Percentiles rank a stretch among this genome's conserved stretches.
These are phyloP conservation scores for Drosophila koepferae DNA, from an alignment of 2,888 invertebrate species.

Conservation along the genomic window DNA sequence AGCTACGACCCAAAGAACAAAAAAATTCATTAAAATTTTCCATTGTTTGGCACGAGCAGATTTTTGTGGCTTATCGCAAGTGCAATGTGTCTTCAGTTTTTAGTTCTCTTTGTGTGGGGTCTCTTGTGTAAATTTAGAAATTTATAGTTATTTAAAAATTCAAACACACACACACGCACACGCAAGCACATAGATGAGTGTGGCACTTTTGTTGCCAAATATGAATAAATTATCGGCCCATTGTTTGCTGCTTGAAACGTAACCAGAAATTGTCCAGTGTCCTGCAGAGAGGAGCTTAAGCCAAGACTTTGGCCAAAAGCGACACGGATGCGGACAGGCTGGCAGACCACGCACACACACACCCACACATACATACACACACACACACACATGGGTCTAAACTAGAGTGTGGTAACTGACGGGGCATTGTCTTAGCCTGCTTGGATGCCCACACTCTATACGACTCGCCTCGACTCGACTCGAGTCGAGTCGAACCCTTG, in stretches of 20 bases:
- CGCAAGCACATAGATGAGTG: constrained; percentile 2
- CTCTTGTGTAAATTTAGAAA: constrained; percentile 80
- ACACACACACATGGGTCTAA: neutral
- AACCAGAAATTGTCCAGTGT: constrained; percentile 57
- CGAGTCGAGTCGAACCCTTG: constrained; percentile 50
- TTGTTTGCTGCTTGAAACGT: constrained; percentile 75
- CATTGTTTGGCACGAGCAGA: constrained; percentile 67
- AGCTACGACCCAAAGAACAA: constrained; percentile 52
- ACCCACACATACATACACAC: neutral
- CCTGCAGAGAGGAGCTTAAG: constrained; percentile 40
- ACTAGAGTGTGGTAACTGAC: constrained; percentile 9
- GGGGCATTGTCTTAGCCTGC: constrained; percentile 57
- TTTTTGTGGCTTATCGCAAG: constrained; percentile 73
- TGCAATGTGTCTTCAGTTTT: constrained; percentile 74
- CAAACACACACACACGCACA: constrained; percentile 44
- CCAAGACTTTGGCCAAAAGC: constrained; percentile 70
- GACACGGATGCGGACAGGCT: constrained; percentile 57
- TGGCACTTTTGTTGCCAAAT: constrained; percentile 72
- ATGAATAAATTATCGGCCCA: constrained; percentile 77
- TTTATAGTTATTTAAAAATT: constrained; percentile 81
- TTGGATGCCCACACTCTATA: constrained; percentile 10
- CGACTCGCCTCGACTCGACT: constrained; percentile 21
- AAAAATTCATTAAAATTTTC: constrained; percentile 76
- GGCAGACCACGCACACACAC: constrained; percentile 18
- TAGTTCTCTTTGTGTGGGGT: constrained; percentile 35